These are phyloP conservation scores for Sebastes iracundus DNA, from an alignment of 2,797 vertebrate species.

Conservation along the genomic window DNA sequence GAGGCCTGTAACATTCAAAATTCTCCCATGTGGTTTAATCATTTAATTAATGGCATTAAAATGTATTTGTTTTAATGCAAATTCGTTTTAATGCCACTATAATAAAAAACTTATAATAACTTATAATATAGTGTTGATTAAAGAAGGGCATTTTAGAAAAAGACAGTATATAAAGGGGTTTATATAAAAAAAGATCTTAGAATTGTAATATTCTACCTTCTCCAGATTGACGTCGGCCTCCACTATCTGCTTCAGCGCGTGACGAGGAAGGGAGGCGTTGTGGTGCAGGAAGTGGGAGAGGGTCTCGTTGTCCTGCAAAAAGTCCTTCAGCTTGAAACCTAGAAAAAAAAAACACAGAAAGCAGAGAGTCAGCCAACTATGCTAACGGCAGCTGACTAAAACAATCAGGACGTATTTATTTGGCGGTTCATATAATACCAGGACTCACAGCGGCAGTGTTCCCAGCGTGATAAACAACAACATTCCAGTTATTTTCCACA, in stretches of 20 bases:
- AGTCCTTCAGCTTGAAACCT: slow-evolving; percentile 94
- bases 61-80: no score
- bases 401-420: neutral
- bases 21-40: neutral
- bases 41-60: neutral
- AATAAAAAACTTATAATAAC: neutral
- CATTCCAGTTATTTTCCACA: neutral
- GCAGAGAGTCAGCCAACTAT: neutral
- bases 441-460: neutral
- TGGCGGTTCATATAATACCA: neutral
- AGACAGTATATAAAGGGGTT: neutral
- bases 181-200: neutral
- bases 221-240: slow-evolving; percentile 88
- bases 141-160: neutral
- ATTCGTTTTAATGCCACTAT: no score
- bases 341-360: neutral
- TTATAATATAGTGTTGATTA: neutral
- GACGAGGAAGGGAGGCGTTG: slow-evolving; percentile 87
- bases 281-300: slow-evolving; percentile 90
- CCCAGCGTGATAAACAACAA: neutral
- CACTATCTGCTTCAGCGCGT: slow-evolving; percentile 86
- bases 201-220: slow-evolving; percentile 79
- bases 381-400: no score
- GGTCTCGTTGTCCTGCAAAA: slow-evolving; percentile 90
- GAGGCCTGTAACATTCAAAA: neutral